Evolutionary conservation across 1,140 invertebrate genomes (phyloP).

Genomic region (Zophobas morio): DNA sequence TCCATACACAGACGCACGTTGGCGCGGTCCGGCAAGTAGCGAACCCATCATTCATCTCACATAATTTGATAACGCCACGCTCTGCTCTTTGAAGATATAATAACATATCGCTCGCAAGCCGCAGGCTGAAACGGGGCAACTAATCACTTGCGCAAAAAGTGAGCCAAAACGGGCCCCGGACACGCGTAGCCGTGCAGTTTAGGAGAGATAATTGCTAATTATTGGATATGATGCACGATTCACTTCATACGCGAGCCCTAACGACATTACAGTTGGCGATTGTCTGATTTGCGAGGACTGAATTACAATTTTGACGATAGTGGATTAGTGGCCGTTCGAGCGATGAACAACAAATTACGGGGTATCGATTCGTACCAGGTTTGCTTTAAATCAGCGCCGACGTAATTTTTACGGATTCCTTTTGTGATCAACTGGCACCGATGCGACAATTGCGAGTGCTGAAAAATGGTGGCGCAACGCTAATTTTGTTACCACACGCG

Average conservation of each 20-base stretch:
- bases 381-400: neutral
- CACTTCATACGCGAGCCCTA: constrained; percentile 46
- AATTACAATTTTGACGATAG: constrained; percentile 51
- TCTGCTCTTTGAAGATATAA: constrained; percentile 47
- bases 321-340: constrained; percentile 32
- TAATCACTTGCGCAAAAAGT: constrained; percentile 43
- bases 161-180: constrained; percentile 17
- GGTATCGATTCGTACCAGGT: constrained; percentile 10
- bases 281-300: constrained; percentile 53
- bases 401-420: no score
- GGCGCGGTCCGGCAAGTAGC: constrained; percentile 25
- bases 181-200: constrained; percentile 30
- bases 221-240: constrained; percentile 49
- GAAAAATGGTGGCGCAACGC: no score
- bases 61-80: constrained; percentile 47
- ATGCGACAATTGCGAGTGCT: no score
- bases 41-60: constrained; percentile 42
- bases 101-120: constrained; percentile 45
- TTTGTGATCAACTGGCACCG: no score
- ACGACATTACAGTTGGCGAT: constrained; percentile 50
- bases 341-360: constrained; percentile 45
- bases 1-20: neutral
- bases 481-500: no score
- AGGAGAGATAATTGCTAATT: constrained; percentile 53
- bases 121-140: constrained; percentile 45